Evolutionary conservation across 1,140 invertebrate species (phyloP), one percentile per base, ranked within the genome.

Genomic region (Danaus melanippus): DNA sequence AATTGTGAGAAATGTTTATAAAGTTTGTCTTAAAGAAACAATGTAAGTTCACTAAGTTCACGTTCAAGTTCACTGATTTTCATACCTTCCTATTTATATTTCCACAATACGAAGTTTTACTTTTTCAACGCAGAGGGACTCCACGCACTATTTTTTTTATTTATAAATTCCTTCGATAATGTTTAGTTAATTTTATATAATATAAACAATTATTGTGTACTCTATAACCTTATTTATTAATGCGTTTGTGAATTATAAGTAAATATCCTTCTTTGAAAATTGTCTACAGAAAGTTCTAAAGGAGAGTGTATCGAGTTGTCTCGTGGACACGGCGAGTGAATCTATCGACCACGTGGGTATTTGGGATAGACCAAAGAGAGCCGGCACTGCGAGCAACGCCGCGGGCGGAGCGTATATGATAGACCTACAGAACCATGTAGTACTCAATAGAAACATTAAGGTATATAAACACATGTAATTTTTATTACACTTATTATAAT

Each of bases 311-410:
- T 53, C 70, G 1, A 60, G 60, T 56, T 87, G 72, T 52, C 62
- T 90, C 17, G 76, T 76, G 42, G 86, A 85, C 46, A 81, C 69
- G 9, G 71, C 67, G 6, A 67, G 69, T 3, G 80, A 84, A 11
- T 78, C 72, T 41, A 59, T 60, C 4, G 84, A 87, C 42, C 82
- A 85, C 62, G 78, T 88, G 41, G 89, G 89, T 21, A 84, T 90
- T 40, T 90, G 89, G 88, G 88, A 90, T 69, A 67, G 88, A 11
- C 89, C 89, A 0, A 88, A 89, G 64, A 74, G 88, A 2, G 71
- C 55, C 8, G 46, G 80, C 42, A 76, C 75, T 11, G 61, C 62
- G 0, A 61, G 69, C 1, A 60, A 51, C 44, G 66, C 66, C 9
- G 74, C 86, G 0, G 80, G 69, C 10, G 88, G 89, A 43, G 87